Percentiles rank a stretch among this genome's conserved stretches.
Conservation (phyloP, 2,797 vertebrate genomes). For the Periparus ater region DNA sequence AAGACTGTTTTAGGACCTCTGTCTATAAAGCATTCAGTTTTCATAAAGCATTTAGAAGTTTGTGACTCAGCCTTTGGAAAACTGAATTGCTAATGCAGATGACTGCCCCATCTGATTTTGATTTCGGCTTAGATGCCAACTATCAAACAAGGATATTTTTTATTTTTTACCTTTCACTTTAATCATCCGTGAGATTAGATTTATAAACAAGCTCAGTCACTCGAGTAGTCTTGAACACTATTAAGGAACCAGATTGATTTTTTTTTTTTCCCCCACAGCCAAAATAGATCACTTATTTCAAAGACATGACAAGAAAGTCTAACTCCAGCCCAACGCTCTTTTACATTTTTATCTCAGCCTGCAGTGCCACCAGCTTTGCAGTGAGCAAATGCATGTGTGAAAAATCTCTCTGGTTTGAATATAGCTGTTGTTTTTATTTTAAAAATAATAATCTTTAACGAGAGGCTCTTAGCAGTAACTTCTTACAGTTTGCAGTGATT, state of each 20-base stretch:
- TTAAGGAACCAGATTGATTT: slow-evolving; percentile 48
- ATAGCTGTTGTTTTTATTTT: neutral
- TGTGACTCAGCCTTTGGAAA: neutral
- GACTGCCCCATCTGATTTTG: neutral
- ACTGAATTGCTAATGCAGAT: neutral
- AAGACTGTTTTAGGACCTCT: neutral
- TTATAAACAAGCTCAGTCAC: slow-evolving; percentile 51
- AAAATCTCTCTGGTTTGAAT: neutral
- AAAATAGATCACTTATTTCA: slow-evolving; percentile 58
- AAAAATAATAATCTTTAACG: neutral
- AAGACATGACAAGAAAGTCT: slow-evolving; percentile 48
- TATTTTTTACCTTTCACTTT: slow-evolving; percentile 40
- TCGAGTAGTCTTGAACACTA: slow-evolving; percentile 27
- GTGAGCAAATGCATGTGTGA: neutral
- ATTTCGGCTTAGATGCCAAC: neutral
- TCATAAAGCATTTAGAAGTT: neutral
- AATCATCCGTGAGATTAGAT: slow-evolving; percentile 48
- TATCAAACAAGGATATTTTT: slow-evolving; percentile 41
- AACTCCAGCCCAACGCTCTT: neutral
- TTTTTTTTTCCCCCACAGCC: neutral
- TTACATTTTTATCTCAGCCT: neutral
- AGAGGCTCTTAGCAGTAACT: neutral
- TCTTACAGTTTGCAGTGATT: neutral
- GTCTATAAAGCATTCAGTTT: neutral
- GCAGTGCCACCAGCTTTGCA: slow-evolving; percentile 33